Evolutionary conservation across 2,888 invertebrate species (phyloP).

Genomic region (Pyrochroa serraticornis): DNA sequence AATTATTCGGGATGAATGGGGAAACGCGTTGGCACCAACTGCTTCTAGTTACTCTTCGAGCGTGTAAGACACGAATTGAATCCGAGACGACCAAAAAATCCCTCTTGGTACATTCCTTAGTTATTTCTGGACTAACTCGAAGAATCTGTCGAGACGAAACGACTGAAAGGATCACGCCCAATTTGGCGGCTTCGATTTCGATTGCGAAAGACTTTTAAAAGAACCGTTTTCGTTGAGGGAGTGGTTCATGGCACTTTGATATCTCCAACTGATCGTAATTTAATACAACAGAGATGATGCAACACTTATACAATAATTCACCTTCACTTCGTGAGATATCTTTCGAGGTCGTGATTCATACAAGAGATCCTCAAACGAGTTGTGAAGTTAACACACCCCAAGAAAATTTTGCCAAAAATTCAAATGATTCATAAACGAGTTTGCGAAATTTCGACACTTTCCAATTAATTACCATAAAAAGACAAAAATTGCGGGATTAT

Average conservation of each 20-base stretch:
- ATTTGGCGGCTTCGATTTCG: background rate
- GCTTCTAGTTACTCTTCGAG: conserved; percentile 19
- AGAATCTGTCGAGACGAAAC: conserved; percentile 11
- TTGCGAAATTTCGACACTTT: no score
- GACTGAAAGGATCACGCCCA: conserved; percentile 1
- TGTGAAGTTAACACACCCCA: background rate
- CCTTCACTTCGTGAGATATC: conserved; percentile 29
- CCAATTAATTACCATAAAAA: background rate
- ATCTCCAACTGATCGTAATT: conserved; percentile 15
- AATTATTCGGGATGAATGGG: conserved; percentile 19
- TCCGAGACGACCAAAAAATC: conserved; percentile 18
- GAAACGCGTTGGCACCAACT: conserved; percentile 15
- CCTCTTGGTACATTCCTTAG: conserved; percentile 22
- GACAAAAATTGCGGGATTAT: no score
- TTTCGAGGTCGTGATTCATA: conserved; percentile 25
- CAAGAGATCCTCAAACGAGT: background rate
- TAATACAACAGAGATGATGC: conserved; percentile 22
- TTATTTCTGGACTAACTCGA: conserved; percentile 22
- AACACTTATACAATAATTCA: conserved; percentile 24
- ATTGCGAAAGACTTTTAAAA: conserved; percentile 7
- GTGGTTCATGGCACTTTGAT: conserved; percentile 17
- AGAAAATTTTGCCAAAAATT: no score
- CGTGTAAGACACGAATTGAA: conserved; percentile 23
- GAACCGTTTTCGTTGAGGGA: background rate
- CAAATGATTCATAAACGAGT: no score